Base-by-base conservation (phyloP, 1,140 invertebrate genomes). In the Latrodectus geometricus region DNA sequence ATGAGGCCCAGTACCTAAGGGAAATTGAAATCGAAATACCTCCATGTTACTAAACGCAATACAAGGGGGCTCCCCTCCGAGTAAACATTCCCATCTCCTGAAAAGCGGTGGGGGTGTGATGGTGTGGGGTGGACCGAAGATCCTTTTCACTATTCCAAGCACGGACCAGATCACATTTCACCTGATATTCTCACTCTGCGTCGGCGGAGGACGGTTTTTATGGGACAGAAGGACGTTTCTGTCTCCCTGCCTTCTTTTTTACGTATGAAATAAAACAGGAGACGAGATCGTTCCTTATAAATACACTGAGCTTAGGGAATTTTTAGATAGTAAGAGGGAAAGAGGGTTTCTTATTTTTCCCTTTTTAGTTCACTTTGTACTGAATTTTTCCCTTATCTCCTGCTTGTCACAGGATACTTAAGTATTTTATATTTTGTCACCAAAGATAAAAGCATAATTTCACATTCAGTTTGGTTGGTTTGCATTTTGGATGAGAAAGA, bases 271-370 rank as follows among this genome's bases (percentile, higher is more conserved):
- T 65, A 74, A 83, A 83, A 74, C 80, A 83, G 52, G 70, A 56
- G 48, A 20, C 15, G 20, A 65, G 78, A 54, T 81, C n/a, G 78
- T 72, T 72, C 69, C 70, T 79, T 81, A 81, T 81, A 81, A 81
- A 81, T 81, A 81, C 78, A 70, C 66, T 48, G 78, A 54, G 68
- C 66, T 72, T 17, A 21, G 80, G 80, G 80, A 74, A 74, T 83
- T 83, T 79, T 52, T 48, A 21, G 68, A 21, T 69, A 69, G 68
- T n/a, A 65, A 15, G n/a, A 14, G 14, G 5, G 61, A 65, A n/a
- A 65, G n/a, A 65, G 12, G n/a, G 61, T 15, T 65, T n/a, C 14
- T 8, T 65, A 15, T 65, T 65, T 65, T 65, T 65, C 61, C n/a
- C 14, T 15, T 65, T 14, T 65, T 14, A 65, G 35, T 35, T 35